Base-by-base conservation (phyloP, 2,113 vertebrate genomes). In the Siniperca knerii region DNA sequence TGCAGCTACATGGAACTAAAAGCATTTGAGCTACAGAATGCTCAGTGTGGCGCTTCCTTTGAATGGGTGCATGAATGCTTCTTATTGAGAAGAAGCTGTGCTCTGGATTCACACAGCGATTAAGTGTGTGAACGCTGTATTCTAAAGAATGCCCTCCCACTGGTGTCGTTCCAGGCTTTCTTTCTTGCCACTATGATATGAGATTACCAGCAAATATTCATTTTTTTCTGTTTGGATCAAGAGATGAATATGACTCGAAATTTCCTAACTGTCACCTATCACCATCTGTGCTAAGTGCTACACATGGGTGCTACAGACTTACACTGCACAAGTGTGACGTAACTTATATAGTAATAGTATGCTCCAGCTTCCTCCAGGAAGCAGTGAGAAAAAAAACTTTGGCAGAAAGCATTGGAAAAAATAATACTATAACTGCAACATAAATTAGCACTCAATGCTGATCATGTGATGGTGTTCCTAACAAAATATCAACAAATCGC, bases 211-310 rank as follows among this genome's bases (percentile, higher is more conserved):
- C 65, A 73, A 57, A 78, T 78, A 40, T 60, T 42, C 21, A 57
- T 13, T 75, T 69, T 75, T 60, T 44, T 18, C 15, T 4, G 37
- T 67, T 70, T 77, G 62, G 33, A 82, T 79, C 8, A 21, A n/a
- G 21, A 64, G 44, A 86, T 60, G 67, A 82, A 77, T 79, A 23
- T 44, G 33, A 69, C 65, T 83, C 55, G 75, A 25, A 77, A 48
- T 72, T 29, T 86, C 72, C 44, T 73, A 82, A 88, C 58, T 76
- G 70, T 77, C 52, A 79, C 69, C 65, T 89, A 79, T 87, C 60
- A 78, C 70, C 75, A 84, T 88, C 69, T 81, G 83, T 48, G 77
- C 69, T 73, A 52, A 79, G 75, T 15, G 74, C 55, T 54, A 77
- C 83, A 90, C 79, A 90, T 79, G 72, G 82, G 55, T n/a, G 40